Conservation (phyloP, 2,888 invertebrate species). For the Tolmerus cingulatus region DNA sequence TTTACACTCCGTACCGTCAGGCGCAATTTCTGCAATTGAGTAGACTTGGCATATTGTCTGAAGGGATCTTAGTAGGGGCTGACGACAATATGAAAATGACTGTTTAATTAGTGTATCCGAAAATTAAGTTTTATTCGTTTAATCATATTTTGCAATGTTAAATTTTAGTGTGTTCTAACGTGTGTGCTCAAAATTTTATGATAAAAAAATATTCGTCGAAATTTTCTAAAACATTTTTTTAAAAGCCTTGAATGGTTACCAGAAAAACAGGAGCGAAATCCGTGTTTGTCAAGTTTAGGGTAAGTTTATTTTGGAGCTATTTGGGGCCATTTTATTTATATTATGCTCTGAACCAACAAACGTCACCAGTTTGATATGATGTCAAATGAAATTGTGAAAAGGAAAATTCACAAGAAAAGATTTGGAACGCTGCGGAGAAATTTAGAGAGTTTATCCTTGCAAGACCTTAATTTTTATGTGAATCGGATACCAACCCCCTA, state of each 20-base stretch:
- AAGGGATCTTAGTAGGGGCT: constrained; percentile 38
- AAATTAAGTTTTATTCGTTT: constrained; percentile 44
- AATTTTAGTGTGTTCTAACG: constrained; percentile 47
- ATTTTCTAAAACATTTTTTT: not conserved
- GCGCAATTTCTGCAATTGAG: not conserved
- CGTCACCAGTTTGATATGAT: not conserved
- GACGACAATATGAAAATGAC: constrained; percentile 38
- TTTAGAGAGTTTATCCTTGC: not conserved
- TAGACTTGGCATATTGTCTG: not conserved
- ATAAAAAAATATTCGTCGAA: constrained; percentile 25
- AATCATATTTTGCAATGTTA: constrained; percentile 46
- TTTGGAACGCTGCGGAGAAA: not conserved
- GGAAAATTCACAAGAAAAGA: not conserved
- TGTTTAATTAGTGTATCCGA: constrained; percentile 43
- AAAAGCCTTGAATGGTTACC: not conserved
- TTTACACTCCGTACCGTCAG: not conserved
- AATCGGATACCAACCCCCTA: not conserved
- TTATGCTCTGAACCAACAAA: not conserved
- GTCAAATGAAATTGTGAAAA: not conserved
- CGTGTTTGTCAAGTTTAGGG: constrained; percentile 2
- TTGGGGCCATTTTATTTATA: not conserved
- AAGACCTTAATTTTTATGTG: not conserved
- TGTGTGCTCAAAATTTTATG: constrained; percentile 40
- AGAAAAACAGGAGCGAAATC: not conserved
- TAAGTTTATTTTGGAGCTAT: not conserved